Base-by-base conservation (phyloP, 1,140 invertebrate species). In the Choristoneura fumiferana region DNA sequence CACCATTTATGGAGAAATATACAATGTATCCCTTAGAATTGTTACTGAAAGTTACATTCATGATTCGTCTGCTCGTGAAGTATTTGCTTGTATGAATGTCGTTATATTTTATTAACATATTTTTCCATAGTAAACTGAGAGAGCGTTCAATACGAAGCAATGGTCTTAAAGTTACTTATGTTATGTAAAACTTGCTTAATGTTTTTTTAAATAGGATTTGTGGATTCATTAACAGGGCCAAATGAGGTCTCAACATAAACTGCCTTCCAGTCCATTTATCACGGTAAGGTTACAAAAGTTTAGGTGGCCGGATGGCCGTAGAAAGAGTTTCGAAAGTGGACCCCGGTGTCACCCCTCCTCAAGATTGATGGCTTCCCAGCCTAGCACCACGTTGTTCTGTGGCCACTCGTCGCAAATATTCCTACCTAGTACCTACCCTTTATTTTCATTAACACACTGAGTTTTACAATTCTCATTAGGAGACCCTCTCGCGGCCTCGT, bases 331-430 rank as follows among this genome's bases (percentile, higher is more conserved):
- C 45, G 52, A 62, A 67, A 76, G 70, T 76, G 70, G 71, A 73
- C 71, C 75, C 74, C 69, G 63, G 73, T 71, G 73, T 78, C 72
- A 67, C 73, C 71, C 74, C 69, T 73, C 59, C 57, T 68, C 52
- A 69, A 84, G 81, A 82, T 84, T 78, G 76, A 82, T 84, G 76
- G 71, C 64, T 69, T 74, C 65, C 2, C 22, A 29, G 22, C 65
- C 69, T 69, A 73, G 71, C 64, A 62, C 39, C 61, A 37, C 43
- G 71, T 71, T 68, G 71, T 69, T 64, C 60, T 66, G 67, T 63
- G 62, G 55, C 70, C 58, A 69, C 71, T 74, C 65, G 71, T 67
- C 58, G 58, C 58, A 43, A 54, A 63, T 56, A 49, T 18, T n/a
- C n/a, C n/a, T n/a, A n/a, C n/a, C n/a, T n/a, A n/a, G n/a, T n/a